Evolutionary conservation across 2,113 vertebrate species (phyloP).

Genomic region (Paedocypris sp.): DNA sequence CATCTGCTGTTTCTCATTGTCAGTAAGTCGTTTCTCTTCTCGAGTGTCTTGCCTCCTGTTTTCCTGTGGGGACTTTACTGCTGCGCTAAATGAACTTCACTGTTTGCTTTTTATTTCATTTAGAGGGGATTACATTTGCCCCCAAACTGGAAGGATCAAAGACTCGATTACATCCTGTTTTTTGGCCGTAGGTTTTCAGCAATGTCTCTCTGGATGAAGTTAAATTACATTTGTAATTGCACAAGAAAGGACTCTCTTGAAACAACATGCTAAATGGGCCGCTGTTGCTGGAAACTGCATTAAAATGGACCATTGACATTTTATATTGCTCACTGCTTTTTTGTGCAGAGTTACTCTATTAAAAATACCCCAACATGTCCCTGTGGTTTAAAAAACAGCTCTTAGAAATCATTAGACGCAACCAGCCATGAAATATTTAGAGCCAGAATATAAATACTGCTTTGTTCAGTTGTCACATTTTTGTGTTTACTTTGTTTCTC

Average conservation of each 20-base stretch:
- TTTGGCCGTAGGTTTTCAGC: conserved; percentile 21
- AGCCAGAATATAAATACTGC: too few species aligned
- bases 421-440: too few species aligned
- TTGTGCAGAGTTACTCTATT: too few species aligned
- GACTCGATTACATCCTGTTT: conserved; percentile 35
- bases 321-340: background rate
- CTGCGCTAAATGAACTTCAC: conserved; percentile 30
- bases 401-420: too few species aligned
- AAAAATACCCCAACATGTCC: too few species aligned
- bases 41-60: background rate
- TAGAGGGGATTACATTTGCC: conserved; percentile 33
- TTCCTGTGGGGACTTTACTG: conserved; percentile 21
- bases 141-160: conserved; percentile 32
- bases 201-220: conserved; percentile 35
- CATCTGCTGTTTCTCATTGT: conserved; percentile 21
- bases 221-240: conserved; percentile 44
- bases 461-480: too few species aligned
- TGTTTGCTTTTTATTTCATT: conserved; percentile 41
- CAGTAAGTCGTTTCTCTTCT: conserved; percentile 33
- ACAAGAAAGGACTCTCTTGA: conserved; percentile 40
- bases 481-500: background rate
- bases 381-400: too few species aligned
- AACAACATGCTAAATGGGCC: background rate
- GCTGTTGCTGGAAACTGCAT: background rate
- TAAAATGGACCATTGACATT: background rate